Percentiles rank a stretch among this genome's conserved stretches.
Conservation (phyloP, 2,797 vertebrate genomes). For the Spatula clypeata region DNA sequence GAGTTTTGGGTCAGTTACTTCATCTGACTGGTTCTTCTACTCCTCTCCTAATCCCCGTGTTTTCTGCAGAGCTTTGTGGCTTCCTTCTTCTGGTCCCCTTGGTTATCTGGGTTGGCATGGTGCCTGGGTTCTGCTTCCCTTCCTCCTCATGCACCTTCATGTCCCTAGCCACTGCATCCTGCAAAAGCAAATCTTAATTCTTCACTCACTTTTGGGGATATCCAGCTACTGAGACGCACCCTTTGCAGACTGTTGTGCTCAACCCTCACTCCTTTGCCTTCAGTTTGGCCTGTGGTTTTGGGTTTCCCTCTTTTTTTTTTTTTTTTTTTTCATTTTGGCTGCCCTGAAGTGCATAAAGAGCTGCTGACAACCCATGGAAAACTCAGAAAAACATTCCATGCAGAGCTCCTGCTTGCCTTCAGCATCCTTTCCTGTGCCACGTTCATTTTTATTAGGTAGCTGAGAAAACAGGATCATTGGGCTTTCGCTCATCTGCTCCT, state of each 20-base stretch:
- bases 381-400: slow-evolving; percentile 5
- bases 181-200: not conserved
- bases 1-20: slow-evolving; percentile 38
- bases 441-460: not conserved
- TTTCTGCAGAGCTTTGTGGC: slow-evolving; percentile 52
- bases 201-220: not conserved
- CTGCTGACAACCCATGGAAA: slow-evolving; percentile 41
- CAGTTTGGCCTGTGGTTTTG: not conserved
- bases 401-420: not conserved
- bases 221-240: not conserved
- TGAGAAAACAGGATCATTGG: not conserved
- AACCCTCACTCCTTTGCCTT: not conserved
- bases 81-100: slow-evolving; percentile 48
- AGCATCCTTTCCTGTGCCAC: not conserved
- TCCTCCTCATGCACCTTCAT: not conserved
- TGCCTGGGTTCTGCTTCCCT: slow-evolving; percentile 30
- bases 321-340: not conserved
- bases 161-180: slow-evolving; percentile 18
- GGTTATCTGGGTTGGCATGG: slow-evolving; percentile 50
- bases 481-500: not conserved
- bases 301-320: not conserved
- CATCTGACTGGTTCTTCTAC: slow-evolving; percentile 18
- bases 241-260: slow-evolving; percentile 26
- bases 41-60: slow-evolving; percentile 27
- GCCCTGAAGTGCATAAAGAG: not conserved